A percentile compares a stretch with the other conserved stretches of the same genome.
Conservation (phyloP, 2,888 invertebrate species). For the Argyra leucocephala region DNA sequence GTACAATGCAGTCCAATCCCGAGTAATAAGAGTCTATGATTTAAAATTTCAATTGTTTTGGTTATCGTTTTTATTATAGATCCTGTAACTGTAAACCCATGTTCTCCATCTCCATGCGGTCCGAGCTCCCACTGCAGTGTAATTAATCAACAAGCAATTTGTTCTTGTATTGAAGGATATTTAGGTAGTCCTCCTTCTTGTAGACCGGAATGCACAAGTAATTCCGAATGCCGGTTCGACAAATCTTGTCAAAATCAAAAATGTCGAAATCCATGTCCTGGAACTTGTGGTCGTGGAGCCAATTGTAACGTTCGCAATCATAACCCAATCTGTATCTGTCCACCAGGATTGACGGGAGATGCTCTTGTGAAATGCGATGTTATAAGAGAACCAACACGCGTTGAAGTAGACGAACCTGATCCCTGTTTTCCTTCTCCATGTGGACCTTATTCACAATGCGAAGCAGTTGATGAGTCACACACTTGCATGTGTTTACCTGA, state of each 20-base stretch:
- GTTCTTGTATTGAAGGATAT: conserved; percentile 60
- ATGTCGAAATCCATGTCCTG: conserved; percentile 58
- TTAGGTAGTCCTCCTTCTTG: conserved; percentile 66
- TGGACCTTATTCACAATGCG: no score
- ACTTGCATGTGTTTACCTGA: no score
- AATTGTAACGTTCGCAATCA: conserved; percentile 58
- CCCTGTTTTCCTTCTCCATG: no score
- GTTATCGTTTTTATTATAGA: conserved; percentile 4
- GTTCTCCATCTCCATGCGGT: conserved; percentile 57
- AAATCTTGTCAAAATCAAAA: conserved; percentile 56
- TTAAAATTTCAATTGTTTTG: background rate
- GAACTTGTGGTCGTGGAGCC: conserved; percentile 53
- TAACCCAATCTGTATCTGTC: conserved; percentile 55
- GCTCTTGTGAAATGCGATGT: conserved; percentile 52
- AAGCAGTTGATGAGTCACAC: no score
- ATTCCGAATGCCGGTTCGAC: conserved; percentile 54
- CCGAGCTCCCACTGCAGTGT: conserved; percentile 52
- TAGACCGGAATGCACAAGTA: conserved; percentile 63
- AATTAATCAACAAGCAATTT: conserved; percentile 50
- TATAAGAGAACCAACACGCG: conserved; percentile 18
- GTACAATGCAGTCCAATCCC: conserved; percentile 44
- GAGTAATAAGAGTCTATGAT: conserved; percentile 31
- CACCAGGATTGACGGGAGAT: conserved; percentile 52
- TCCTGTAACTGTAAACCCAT: conserved; percentile 42
- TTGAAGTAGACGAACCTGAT: no score